A percentile compares a stretch with the other conserved stretches of the same genome.
phyloP scores from a whole-genome alignment of 30 jellyfish, hydroid and myxozoan genomes.

The Clytia hemisphaerica region DNA sequence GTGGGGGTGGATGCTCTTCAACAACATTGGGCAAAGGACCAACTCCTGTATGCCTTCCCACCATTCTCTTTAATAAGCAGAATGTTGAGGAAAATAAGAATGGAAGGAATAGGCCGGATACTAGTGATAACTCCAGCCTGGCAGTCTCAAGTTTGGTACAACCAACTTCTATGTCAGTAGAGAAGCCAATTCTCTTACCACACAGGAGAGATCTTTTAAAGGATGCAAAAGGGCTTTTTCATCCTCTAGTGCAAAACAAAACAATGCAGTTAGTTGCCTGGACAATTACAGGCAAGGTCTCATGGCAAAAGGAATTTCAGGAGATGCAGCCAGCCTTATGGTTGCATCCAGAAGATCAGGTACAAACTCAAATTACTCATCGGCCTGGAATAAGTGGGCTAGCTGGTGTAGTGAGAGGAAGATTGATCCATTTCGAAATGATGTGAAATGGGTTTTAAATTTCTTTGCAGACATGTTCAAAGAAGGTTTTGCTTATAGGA shows the following conservation, averaged over 20 bases:
- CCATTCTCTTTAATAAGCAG: constrained; percentile 28
- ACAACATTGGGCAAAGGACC: constrained; percentile 13
- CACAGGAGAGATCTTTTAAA: not conserved
- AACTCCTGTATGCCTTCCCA: constrained; percentile 37
- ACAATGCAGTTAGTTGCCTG: constrained; percentile 16
- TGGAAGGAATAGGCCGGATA: not conserved
- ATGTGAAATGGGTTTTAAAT: constrained; percentile 15
- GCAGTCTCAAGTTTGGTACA: constrained; percentile 34
- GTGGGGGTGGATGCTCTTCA: constrained; percentile 23
- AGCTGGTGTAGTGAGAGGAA: constrained; percentile 43
- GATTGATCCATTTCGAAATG: constrained; percentile 23
- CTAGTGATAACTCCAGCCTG: constrained; percentile 37
- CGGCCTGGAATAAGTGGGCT: constrained; percentile 45
- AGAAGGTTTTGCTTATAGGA: constrained; percentile 1
- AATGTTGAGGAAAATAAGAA: constrained; percentile 4
- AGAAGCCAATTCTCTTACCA: constrained; percentile 23
- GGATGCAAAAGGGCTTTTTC: constrained; percentile 7
- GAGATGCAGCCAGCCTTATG: constrained; percentile 24
- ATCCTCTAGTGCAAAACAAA: constrained; percentile 24
- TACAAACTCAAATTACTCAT: constrained; percentile 14
- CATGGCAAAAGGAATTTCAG: constrained; percentile 12
- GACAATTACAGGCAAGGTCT: constrained; percentile 16
- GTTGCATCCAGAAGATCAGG: constrained; percentile 35
- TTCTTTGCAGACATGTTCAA: constrained; percentile 11
- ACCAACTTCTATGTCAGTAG: constrained; percentile 14